Evolutionary conservation across 2,888 invertebrate species (phyloP).

Genomic region (Melanotus villosus): DNA sequence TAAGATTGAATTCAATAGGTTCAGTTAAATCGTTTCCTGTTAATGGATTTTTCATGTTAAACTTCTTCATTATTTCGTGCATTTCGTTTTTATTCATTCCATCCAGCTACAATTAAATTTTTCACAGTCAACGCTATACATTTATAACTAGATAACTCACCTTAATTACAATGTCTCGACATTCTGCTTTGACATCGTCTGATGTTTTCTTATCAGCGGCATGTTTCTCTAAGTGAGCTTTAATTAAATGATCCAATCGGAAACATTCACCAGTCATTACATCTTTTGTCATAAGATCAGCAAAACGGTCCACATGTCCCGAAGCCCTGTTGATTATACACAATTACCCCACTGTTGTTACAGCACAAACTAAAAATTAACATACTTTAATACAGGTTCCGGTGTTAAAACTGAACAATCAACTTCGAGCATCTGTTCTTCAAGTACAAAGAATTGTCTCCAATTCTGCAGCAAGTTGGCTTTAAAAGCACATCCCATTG

Average conservation of each 20-base stretch:
- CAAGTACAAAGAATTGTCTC: conserved; percentile 96
- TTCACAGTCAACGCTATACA: too few relatives aligned
- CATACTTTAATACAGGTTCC: conserved; percentile 91
- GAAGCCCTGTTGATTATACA: conserved; percentile 79
- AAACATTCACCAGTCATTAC: conserved; percentile 96
- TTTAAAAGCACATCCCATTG: conserved; percentile 99
- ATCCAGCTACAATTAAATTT: conserved; percentile 84
- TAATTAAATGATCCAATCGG: conserved; percentile 96
- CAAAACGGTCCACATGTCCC: conserved; percentile 98
- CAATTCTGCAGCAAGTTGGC: conserved; percentile 94
- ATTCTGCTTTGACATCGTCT: conserved; percentile 79
- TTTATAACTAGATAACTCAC: too few relatives aligned
- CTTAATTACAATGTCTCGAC: conserved; percentile 83
- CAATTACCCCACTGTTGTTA: not conserved
- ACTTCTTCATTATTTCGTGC: conserved; percentile 87
- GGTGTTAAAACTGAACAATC: conserved; percentile 98
- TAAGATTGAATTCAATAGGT: conserved; percentile 98
- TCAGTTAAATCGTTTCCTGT: conserved; percentile 96
- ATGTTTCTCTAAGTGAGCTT: conserved; percentile 92
- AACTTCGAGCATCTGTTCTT: conserved; percentile 99
- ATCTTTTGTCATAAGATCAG: conserved; percentile 99
- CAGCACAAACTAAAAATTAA: conserved; percentile 26
- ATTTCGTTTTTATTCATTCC: conserved; percentile 94
- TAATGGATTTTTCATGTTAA: conserved; percentile 94
- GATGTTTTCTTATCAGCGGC: conserved; percentile 86